These are phyloP conservation scores for Carlito syrichta DNA, from an alignment of 2,113 vertebrate species.

Conservation along the genomic window DNA sequence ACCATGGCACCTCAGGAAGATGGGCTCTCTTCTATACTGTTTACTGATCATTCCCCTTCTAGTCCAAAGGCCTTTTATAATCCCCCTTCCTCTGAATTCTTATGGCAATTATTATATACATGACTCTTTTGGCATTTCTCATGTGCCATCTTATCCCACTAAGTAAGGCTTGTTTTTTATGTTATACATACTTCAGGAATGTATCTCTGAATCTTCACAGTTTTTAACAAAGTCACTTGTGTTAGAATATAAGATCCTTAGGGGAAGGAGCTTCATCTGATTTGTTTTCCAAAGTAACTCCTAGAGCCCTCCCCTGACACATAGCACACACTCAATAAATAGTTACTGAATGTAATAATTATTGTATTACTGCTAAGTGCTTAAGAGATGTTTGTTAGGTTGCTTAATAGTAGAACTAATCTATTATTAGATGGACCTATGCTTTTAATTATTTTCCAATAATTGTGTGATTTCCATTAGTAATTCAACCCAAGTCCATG, in stretches of 20 bases:
- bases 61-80: neutral
- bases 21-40: neutral
- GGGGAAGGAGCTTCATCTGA: neutral
- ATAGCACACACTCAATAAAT: neutral
- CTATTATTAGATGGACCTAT: neutral
- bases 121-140: neutral
- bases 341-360: neutral
- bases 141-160: neutral
- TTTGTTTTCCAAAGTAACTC: neutral
- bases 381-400: neutral
- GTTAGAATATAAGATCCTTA: neutral
- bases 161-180: neutral
- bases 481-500: neutral
- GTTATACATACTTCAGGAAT: neutral
- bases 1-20: neutral
- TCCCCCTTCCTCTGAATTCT: neutral
- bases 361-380: neutral
- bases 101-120: neutral
- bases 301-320: neutral
- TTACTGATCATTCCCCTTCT: neutral
- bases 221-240: neutral
- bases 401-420: neutral
- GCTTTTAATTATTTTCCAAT: neutral
- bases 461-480: neutral
- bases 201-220: neutral